Base-by-base conservation (phyloP, 1,140 invertebrate genomes). In the Xylocopa sonorina region DNA sequence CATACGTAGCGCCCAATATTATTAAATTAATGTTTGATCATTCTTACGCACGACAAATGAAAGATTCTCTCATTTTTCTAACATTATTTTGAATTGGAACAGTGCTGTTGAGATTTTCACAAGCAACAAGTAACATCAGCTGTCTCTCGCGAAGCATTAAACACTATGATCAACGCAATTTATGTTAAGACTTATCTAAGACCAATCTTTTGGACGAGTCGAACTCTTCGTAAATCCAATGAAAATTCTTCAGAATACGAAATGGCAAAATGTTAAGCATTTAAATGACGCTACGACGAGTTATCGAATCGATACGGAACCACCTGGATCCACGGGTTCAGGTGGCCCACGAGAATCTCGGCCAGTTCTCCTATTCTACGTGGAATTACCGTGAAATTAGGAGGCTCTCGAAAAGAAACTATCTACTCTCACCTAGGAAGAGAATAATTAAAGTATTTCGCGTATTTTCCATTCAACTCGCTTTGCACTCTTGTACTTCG, bases 311-410 rank as follows among this genome's bases (percentile, higher is more conserved):
- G 51, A 27, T 24, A 50, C 9, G 5, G 51, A 74, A 84, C 81
- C 78, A 85, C 73, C 78, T 84, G 78, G 48, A 81, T 76, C 51
- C 41, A 68, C 24, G 67, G 53, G 55, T 85, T 78, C 78, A 84
- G 67, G 55, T 84, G 55, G 46, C 46, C n/a, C 48, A 62, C n/a
- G 24, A 71, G 58, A 66, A 85, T 85, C 69, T 82, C 58, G 4
- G 27, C 41, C 38, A 58, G 80, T 43, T 63, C 62, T 1, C 21
- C 10, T 62, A 9, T 57, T 60, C 10, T 43, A 38, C 29, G 16
- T n/a, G 53, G 48, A 79, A 79, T 62, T 55, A 50, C n/a, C 34
- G 34, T 14, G 18, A 21, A 32, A 73, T 69, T 84, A 60, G 5
- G 16, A 64, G 41, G 1, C 48, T 18, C 27, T 27, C 43, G 3